Evolutionary conservation across 2,113 vertebrate genomes (phyloP).

Genomic region (Hiodon tergisus): DNA sequence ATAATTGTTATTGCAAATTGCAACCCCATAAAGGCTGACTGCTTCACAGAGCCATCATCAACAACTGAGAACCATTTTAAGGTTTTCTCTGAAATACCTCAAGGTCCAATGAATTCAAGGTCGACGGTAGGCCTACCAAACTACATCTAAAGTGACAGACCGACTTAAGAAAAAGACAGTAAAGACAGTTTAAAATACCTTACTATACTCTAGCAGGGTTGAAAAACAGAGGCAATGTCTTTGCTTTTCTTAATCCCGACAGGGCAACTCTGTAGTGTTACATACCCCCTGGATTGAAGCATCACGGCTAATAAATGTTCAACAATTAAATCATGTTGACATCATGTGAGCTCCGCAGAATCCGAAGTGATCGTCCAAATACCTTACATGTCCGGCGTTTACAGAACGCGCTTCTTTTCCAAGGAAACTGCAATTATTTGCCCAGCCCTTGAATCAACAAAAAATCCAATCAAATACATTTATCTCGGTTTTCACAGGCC

Average conservation of each 20-base stretch:
- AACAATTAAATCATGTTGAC: background rate
- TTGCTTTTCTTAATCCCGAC: no score
- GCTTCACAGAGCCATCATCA: no score
- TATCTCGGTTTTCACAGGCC: conserved; percentile 29
- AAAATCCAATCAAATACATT: conserved; percentile 29
- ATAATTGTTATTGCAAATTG: no score
- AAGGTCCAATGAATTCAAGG: no score
- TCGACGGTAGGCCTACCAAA: no score
- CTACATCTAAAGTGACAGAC: no score
- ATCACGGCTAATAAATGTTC: background rate
- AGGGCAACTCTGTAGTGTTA: no score
- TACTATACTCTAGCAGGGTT: background rate
- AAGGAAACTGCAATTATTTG: conserved; percentile 10
- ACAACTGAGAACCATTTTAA: no score
- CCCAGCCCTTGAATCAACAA: conserved; percentile 11
- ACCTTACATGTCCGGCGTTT: background rate
- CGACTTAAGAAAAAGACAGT: background rate
- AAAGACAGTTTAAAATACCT: background rate
- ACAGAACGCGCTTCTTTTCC: background rate
- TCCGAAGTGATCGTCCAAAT: conserved; percentile 1
- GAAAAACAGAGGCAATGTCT: no score
- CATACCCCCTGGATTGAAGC: background rate
- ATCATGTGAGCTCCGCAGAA: background rate
- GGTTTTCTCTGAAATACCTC: no score
- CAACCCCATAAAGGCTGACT: no score